Percentiles rank a stretch among this genome's conserved stretches.
Evolutionary conservation across 2,113 vertebrate species (phyloP).

Genomic region (Xiphophorus couchianus): DNA sequence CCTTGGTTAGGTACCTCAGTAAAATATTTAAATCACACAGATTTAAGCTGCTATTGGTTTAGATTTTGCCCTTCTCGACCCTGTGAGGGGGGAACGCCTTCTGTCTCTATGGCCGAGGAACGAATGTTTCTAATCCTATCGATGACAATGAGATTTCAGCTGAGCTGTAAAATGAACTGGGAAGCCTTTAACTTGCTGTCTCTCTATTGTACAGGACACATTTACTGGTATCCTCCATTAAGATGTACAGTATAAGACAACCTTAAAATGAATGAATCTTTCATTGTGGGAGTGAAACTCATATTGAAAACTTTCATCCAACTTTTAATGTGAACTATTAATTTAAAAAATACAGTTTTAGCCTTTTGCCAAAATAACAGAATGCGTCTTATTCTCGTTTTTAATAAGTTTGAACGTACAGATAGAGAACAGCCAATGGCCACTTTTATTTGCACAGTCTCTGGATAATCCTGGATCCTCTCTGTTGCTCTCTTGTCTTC

Average conservation of each 20-base stretch:
- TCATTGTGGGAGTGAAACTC: no score
- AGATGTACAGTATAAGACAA: background rate
- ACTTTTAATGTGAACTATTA: no score
- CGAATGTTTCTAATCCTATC: slow-evolving; percentile 54
- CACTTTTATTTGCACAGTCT: no score
- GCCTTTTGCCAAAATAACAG: no score
- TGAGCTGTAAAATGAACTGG: slow-evolving; percentile 35
- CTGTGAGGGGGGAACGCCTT: slow-evolving; percentile 70
- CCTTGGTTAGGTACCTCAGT: slow-evolving; percentile 40
- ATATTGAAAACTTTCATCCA: no score
- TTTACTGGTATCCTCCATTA: background rate
- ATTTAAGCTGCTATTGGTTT: slow-evolving; percentile 40
- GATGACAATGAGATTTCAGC: slow-evolving; percentile 55
- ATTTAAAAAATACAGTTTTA: no score
- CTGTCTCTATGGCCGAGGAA: slow-evolving; percentile 42
- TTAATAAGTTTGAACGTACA: no score
- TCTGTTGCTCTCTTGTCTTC: no score
- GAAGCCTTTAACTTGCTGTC: slow-evolving; percentile 11
- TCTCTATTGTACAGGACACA: background rate
- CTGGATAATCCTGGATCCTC: no score
- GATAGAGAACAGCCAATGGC: no score
- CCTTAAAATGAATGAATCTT: no score
- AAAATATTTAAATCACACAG: slow-evolving; percentile 49
- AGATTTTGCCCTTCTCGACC: slow-evolving; percentile 31
- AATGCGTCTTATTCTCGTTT: no score